Conservation (phyloP, 2,888 invertebrate genomes). For the Cerastoderma edule region DNA sequence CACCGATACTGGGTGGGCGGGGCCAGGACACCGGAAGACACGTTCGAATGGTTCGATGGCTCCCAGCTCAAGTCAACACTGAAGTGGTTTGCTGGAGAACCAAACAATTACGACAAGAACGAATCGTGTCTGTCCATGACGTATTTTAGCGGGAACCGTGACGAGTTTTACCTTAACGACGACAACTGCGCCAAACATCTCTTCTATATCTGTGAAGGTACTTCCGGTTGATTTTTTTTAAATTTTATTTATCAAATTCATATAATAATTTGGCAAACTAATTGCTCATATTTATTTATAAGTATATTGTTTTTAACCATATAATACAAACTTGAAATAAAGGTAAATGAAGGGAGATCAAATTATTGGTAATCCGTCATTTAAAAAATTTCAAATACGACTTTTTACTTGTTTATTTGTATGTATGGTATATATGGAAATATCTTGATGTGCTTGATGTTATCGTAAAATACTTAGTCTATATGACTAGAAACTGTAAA, state of each 20-base stretch:
- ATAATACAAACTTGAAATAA: no score
- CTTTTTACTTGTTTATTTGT: no score
- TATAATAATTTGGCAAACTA: no score
- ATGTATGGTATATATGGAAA: no score
- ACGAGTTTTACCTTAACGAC: slow-evolving; percentile 34
- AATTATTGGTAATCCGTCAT: no score
- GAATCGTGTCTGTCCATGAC: slow-evolving; percentile 28
- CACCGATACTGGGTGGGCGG: slow-evolving; percentile 36
- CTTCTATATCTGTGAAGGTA: slow-evolving; percentile 46
- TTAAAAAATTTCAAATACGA: no score
- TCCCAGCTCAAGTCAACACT: neutral
- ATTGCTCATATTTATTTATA: no score
- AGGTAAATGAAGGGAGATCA: no score
- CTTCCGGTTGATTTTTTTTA: neutral
- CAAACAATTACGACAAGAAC: slow-evolving; percentile 31
- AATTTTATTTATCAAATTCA: neutral
- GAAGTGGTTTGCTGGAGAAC: slow-evolving; percentile 31
- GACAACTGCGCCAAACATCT: slow-evolving; percentile 21
- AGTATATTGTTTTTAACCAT: no score
- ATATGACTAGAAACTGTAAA: no score
- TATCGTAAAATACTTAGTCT: no score
- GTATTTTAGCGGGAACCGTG: slow-evolving; percentile 4
- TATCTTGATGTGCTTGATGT: no score
- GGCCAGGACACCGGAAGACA: slow-evolving; percentile 13
- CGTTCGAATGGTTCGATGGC: slow-evolving; percentile 36